Conservation (phyloP, 30 jellyfish, hydroid and myxozoan species). For the Hydra vulgaris region DNA sequence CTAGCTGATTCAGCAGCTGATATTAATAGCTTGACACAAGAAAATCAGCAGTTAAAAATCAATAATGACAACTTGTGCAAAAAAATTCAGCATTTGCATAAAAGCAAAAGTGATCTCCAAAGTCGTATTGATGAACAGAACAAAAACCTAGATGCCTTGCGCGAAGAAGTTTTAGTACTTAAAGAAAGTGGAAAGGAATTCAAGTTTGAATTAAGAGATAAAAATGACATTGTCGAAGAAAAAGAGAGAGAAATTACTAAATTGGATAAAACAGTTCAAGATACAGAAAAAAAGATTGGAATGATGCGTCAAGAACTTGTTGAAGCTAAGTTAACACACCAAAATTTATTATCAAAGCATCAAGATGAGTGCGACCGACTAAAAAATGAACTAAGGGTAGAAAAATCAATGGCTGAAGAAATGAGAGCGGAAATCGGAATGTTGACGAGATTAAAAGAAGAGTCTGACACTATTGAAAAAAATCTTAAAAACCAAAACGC, state of each 20-base stretch:
- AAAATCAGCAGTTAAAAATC: neutral
- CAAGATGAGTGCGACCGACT: neutral
- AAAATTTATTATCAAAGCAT: neutral
- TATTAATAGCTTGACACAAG: neutral
- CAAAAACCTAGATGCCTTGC: neutral
- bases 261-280: neutral
- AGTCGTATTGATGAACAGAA: neutral
- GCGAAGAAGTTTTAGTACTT: neutral
- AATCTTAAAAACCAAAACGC: slow-evolving; percentile 5
- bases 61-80: neutral
- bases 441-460: slow-evolving; percentile 1
- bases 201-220: neutral
- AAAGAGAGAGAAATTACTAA: neutral
- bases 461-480: neutral
- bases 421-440: neutral
- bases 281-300: neutral
- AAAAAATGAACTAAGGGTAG: neutral
- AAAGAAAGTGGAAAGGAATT: neutral
- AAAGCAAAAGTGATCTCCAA: neutral
- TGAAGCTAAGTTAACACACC: neutral
- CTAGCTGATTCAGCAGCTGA: slow-evolving; percentile 2
- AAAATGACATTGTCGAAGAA: neutral
- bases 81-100: neutral
- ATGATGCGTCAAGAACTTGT: neutral
- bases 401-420: neutral